A percentile compares a stretch with the other conserved stretches of the same genome.
Evolutionary conservation across 2,113 vertebrate species (phyloP).

Genomic region (Beaufortia kweichowensis): DNA sequence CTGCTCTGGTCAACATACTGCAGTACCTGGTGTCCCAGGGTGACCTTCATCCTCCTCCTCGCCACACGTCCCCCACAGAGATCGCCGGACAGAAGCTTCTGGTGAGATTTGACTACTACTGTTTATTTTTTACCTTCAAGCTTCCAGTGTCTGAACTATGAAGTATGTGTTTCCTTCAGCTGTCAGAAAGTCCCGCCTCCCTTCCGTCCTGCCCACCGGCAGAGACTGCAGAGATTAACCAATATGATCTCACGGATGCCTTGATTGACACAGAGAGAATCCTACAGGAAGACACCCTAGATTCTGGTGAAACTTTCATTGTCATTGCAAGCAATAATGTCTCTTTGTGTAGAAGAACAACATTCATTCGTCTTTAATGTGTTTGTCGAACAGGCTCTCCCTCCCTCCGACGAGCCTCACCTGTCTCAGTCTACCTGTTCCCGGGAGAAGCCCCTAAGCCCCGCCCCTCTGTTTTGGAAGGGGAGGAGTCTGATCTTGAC

Average conservation of each 20-base stretch:
- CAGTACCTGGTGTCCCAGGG: constrained; percentile 85
- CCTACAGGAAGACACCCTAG: constrained; percentile 68
- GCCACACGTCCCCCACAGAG: constrained; percentile 83
- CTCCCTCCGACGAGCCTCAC: constrained; percentile 74
- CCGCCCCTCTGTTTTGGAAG: constrained; percentile 50
- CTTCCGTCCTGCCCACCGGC: constrained; percentile 78
- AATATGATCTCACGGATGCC: constrained; percentile 85
- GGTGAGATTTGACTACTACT: constrained; percentile 62
- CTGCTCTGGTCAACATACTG: constrained; percentile 83
- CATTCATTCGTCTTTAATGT: background rate
- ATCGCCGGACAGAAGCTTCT: constrained; percentile 89
- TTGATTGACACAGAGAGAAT: constrained; percentile 84
- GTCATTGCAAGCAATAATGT: background rate
- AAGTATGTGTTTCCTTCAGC: constrained; percentile 63
- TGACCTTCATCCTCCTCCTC: constrained; percentile 84
- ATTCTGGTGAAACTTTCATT: constrained; percentile 67
- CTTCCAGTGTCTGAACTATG: background rate
- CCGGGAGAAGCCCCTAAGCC: constrained; percentile 78
- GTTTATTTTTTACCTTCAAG: background rate
- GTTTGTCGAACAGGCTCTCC: constrained; percentile 66
- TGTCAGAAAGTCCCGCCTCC: constrained; percentile 80
- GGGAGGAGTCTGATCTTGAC: constrained; percentile 67
- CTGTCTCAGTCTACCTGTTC: constrained; percentile 86
- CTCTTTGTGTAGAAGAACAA: background rate
- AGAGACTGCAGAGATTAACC: constrained; percentile 89